Base-by-base conservation (phyloP, 2,888 invertebrate genomes). In the Thysanoteuthis rhombus region DNA sequence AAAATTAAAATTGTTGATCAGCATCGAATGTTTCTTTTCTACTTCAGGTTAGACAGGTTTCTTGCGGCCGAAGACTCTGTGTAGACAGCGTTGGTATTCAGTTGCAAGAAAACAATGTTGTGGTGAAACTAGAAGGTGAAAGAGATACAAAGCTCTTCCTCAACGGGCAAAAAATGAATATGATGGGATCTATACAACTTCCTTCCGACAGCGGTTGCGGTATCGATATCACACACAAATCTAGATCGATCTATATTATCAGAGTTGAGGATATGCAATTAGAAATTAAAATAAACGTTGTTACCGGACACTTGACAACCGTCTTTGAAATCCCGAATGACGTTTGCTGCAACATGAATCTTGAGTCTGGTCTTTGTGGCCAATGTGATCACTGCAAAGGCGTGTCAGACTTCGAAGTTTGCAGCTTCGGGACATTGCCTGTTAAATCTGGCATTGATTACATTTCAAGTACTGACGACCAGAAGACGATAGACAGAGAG, bases 311-410 rank as follows among this genome's bases (percentile, higher is more conserved):
- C 42, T 40, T 94, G 32, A 36, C 89, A 39, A 58, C 94, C n/a
- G 39, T 45, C 32, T 90, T 94, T 38, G 92, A 93, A 52, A 93
- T 93, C 40, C 39, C 90, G 38, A 94, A 47, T 25, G 58, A 94
- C 28, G 90, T 94, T 38, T 94, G 94, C 91, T 94, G 94, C 58
- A 94, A 91, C n/a, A 75, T 93, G 28, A 38, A 25, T 19, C 22
- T 75, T 16, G 40, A 19, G 0, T n/a, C 93, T 12, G 94, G 94
- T 32, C 93, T 94, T 25, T 93, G 94, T 40, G 95, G 95, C 25
- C n/a, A 39, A 47, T 94, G 94, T 93, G 93, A 93, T 1, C 75
- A 58, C 19, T 95, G 95, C 92, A 16, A 75, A n/a, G 89, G 58
- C 10, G 89, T 92, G 1, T 52, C 93, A 19, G 5, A 40, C 12